phyloP scores from a whole-genome alignment of 1,140 invertebrate species.

The Dendroctonus ponderosae region DNA sequence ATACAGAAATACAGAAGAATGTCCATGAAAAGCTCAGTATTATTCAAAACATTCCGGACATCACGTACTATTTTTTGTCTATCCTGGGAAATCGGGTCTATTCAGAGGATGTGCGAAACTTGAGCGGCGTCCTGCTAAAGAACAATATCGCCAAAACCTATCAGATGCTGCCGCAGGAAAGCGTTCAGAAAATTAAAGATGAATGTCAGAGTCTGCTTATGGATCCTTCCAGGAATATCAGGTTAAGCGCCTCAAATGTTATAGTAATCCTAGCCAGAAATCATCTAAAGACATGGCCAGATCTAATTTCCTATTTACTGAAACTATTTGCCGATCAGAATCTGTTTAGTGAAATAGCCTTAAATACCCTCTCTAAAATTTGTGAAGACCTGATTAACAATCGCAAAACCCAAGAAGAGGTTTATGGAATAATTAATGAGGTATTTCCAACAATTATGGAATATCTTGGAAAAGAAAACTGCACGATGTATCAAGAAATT shows the following conservation, averaged over 20 bases:
- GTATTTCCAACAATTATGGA: conserved; percentile 43
- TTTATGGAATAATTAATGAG: conserved; percentile 40
- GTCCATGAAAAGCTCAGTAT: conserved; percentile 45
- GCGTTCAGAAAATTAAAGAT: conserved; percentile 39
- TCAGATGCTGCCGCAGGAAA: conserved; percentile 37
- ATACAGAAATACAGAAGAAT: conserved; percentile 46
- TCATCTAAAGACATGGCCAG: conserved; percentile 43
- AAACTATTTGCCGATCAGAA: conserved; percentile 41
- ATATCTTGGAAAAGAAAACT: conserved; percentile 39
- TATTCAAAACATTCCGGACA: conserved; percentile 45
- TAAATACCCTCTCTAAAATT: conserved; percentile 47
- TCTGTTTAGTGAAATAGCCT: conserved; percentile 44
- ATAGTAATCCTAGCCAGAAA: conserved; percentile 45
- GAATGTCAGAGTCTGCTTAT: conserved; percentile 44
- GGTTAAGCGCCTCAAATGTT: conserved; percentile 45
- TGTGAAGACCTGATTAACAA: conserved; percentile 45
- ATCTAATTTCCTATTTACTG: conserved; percentile 43
- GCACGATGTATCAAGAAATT: conserved; percentile 38
- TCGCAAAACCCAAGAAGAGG: conserved; percentile 42
- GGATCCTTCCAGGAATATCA: conserved; percentile 46
- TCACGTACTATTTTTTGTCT: conserved; percentile 46
- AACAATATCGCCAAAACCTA: conserved; percentile 45
- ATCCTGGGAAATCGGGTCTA: conserved; percentile 43
- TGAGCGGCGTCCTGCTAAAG: conserved; percentile 47
- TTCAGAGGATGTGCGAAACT: conserved; percentile 44